Evolutionary conservation across 2,797 vertebrate genomes (phyloP).

Genomic region (Anniella stebbinsi): DNA sequence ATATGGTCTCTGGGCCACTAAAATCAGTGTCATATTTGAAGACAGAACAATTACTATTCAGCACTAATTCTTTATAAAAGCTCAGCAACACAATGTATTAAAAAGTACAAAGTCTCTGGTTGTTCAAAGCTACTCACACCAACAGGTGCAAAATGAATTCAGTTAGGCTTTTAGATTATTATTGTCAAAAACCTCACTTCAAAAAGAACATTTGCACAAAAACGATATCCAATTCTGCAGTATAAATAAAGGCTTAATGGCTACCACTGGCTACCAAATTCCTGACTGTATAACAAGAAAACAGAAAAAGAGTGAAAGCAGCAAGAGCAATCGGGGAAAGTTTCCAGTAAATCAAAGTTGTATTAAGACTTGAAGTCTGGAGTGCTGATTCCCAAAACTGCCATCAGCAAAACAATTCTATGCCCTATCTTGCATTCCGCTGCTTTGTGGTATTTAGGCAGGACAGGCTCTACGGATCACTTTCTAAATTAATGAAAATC

Average conservation of each 20-base stretch:
- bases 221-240: constrained; percentile 56
- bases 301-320: not conserved
- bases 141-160: constrained; percentile 74
- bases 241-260: constrained; percentile 64
- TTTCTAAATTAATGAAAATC: not conserved
- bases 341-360: constrained; percentile 61
- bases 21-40: constrained; percentile 49
- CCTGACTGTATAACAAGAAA: not conserved
- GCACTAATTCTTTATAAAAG: constrained; percentile 70
- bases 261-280: constrained; percentile 11
- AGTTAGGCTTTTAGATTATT: constrained; percentile 74
- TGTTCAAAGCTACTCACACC: constrained; percentile 68
- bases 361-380: constrained; percentile 53
- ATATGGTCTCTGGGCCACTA: constrained; percentile 48
- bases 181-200: constrained; percentile 72
- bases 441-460: not conserved
- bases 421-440: not conserved
- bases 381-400: constrained; percentile 55
- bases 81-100: constrained; percentile 69
- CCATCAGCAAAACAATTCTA: not conserved
- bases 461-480: not conserved
- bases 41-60: constrained; percentile 60
- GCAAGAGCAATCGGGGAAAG: constrained; percentile 51
- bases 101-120: not conserved
- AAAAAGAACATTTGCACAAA: constrained; percentile 75